phyloP scores from a whole-genome alignment of 1,140 invertebrate genomes.

The Hormaphis cornu region DNA sequence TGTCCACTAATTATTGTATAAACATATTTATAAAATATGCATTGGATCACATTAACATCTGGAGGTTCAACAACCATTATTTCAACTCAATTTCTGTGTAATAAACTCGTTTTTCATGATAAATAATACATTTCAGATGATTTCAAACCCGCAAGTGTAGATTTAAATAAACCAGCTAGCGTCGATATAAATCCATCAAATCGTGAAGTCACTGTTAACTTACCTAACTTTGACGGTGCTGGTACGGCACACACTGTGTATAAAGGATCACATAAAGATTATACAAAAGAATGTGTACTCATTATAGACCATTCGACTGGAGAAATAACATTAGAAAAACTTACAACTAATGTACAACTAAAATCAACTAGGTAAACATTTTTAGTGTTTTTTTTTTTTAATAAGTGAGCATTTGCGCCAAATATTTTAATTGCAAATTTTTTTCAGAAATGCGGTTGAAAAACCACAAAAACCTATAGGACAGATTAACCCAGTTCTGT shows the following conservation, averaged over 20 bases:
- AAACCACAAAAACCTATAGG: slow-evolving; percentile 24
- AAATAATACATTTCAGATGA: slow-evolving; percentile 62
- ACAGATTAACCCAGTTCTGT: slow-evolving; percentile 17
- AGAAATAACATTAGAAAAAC: slow-evolving; percentile 83
- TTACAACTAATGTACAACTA: slow-evolving; percentile 81
- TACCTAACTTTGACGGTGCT: slow-evolving; percentile 84
- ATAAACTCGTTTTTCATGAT: not conserved
- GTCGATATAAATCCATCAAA: slow-evolving; percentile 80
- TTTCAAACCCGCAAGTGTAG: slow-evolving; percentile 93
- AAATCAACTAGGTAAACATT: slow-evolving; percentile 72
- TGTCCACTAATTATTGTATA: too few species aligned
- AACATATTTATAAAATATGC: too few species aligned
- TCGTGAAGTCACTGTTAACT: slow-evolving; percentile 75
- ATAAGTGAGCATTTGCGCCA: not conserved
- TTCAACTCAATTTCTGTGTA: not conserved
- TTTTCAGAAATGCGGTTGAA: slow-evolving; percentile 21
- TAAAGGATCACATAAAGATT: slow-evolving; percentile 82
- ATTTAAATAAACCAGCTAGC: slow-evolving; percentile 76
- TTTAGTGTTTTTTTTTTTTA: not conserved
- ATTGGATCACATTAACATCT: not conserved
- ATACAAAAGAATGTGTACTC: slow-evolving; percentile 87
- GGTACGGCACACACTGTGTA: slow-evolving; percentile 84
- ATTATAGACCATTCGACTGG: slow-evolving; percentile 86
- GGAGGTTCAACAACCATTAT: too few species aligned
- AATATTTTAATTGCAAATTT: not conserved